These are phyloP conservation scores for Cyrtodaria siliqua DNA, from an alignment of 2,888 invertebrate genomes.

Conservation along the genomic window DNA sequence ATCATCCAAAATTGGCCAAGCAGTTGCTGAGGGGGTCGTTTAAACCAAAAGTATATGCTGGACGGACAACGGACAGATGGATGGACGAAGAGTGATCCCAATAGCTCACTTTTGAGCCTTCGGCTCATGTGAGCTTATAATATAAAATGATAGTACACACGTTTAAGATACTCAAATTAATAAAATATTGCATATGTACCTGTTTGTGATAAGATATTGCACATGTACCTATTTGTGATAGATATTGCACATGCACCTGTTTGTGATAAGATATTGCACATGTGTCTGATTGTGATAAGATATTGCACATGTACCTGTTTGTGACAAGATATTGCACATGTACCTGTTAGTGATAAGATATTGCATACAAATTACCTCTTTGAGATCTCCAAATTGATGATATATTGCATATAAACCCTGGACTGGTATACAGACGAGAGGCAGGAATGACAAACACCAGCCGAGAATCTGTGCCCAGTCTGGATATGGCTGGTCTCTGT, in stretches of 20 bases:
- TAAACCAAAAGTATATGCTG: neutral
- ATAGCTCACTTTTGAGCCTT: neutral
- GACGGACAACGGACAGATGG: no score
- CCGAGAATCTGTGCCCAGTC: slow-evolving; percentile 66
- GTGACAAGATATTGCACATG: no score
- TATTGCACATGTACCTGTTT: no score
- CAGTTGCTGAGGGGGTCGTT: no score
- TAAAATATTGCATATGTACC: slow-evolving; percentile 45
- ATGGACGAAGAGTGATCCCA: no score
- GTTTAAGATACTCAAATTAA: slow-evolving; percentile 55
- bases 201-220: neutral
- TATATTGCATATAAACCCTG: slow-evolving; percentile 46
- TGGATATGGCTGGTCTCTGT: slow-evolving; percentile 55
- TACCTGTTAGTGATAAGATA: no score
- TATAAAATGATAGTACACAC: slow-evolving; percentile 57
- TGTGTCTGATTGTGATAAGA: no score
- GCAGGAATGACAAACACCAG: slow-evolving; percentile 67
- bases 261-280: neutral
- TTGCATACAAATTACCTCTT: slow-evolving; percentile 47
- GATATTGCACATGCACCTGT: neutral
- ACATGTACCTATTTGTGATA: neutral
- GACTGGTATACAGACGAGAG: slow-evolving; percentile 61
- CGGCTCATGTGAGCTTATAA: no score
- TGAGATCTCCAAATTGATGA: slow-evolving; percentile 57
- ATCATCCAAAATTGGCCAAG: no score